phyloP scores from a whole-genome alignment of 2,888 invertebrate species.

The Agrotis segetum region DNA sequence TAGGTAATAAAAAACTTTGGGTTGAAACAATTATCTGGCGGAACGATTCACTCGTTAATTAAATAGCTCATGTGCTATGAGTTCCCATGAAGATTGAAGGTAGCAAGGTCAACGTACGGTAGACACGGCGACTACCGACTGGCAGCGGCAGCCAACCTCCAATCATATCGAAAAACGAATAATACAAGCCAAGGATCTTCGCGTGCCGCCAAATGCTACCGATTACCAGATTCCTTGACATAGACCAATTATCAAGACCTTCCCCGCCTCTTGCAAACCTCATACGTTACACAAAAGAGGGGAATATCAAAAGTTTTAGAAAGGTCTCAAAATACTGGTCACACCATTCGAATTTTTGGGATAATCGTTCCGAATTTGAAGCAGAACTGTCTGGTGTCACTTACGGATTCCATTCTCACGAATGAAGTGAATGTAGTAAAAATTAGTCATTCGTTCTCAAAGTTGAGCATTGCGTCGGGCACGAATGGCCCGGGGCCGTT shows the following conservation, averaged over 20 bases:
- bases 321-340: constrained; percentile 50
- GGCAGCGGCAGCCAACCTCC: constrained; percentile 60
- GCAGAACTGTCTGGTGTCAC: constrained; percentile 70
- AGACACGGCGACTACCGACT: constrained; percentile 56
- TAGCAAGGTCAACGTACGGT: constrained; percentile 61
- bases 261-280: not conserved
- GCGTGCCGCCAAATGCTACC: constrained; percentile 80
- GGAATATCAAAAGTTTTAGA: not conserved
- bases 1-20: constrained; percentile 19
- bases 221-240: constrained; percentile 82
- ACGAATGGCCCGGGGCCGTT: constrained; percentile 62
- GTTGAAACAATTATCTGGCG: constrained; percentile 32
- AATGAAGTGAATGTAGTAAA: constrained; percentile 63
- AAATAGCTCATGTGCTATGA: constrained; percentile 26
- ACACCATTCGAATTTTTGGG: constrained; percentile 49
- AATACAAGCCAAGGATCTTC: constrained; percentile 66
- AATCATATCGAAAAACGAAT: constrained; percentile 61
- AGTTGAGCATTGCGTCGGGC: constrained; percentile 54
- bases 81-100: constrained; percentile 43
- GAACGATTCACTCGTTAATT: constrained; percentile 40
- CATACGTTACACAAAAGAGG: not conserved
- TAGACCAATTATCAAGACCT: constrained; percentile 45
- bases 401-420: constrained; percentile 78
- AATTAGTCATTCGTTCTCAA: constrained; percentile 60
- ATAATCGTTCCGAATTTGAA: constrained; percentile 65